These are phyloP conservation scores for Operophtera brumata DNA, from an alignment of 2,888 invertebrate genomes.

Conservation along the genomic window DNA sequence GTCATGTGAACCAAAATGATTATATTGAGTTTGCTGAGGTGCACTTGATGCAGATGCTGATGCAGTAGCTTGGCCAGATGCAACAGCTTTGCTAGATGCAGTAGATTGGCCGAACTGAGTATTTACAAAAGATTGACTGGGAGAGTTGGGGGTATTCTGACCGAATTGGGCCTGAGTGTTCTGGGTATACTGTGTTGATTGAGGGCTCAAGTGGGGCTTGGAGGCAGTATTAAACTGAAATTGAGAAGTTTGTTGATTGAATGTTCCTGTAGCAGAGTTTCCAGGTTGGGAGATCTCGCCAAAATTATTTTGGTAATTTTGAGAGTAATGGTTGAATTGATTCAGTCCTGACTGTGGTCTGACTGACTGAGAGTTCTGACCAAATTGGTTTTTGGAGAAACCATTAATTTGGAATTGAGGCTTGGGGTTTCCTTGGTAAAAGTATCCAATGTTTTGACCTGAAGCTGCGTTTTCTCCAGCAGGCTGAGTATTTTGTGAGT, in stretches of 20 bases:
- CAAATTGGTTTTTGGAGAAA: constrained; percentile 11
- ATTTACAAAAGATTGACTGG: constrained; percentile 17
- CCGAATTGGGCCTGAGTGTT: constrained; percentile 4
- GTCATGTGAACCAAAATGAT: constrained; percentile 15
- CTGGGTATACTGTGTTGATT: constrained; percentile 15
- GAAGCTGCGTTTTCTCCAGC: constrained; percentile 6
- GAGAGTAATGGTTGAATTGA: constrained; percentile 16
- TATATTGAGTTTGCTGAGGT: constrained; percentile 6
- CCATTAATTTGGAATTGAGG: constrained; percentile 3
- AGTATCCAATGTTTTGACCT: constrained; percentile 14
- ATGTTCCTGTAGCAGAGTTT: constrained; percentile 1
- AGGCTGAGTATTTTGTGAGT: constrained; percentile 11
- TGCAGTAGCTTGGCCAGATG: constrained; percentile 17
- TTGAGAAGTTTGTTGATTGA: constrained; percentile 21
- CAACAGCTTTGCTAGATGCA: constrained; percentile 19
- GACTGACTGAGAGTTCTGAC: constrained; percentile 13
- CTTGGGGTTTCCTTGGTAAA: constrained; percentile 7
- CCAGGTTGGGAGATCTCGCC: neutral
- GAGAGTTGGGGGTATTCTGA: constrained; percentile 8
- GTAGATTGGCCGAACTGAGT: constrained; percentile 24
- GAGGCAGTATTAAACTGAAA: constrained; percentile 32
- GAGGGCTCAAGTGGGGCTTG: constrained; percentile 33
- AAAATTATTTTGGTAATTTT: neutral
- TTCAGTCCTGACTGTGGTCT: constrained; percentile 4
- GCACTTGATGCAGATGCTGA: constrained; percentile 11